phyloP scores from a whole-genome alignment of 2,113 vertebrate genomes.

The Crotalus helleri region DNA sequence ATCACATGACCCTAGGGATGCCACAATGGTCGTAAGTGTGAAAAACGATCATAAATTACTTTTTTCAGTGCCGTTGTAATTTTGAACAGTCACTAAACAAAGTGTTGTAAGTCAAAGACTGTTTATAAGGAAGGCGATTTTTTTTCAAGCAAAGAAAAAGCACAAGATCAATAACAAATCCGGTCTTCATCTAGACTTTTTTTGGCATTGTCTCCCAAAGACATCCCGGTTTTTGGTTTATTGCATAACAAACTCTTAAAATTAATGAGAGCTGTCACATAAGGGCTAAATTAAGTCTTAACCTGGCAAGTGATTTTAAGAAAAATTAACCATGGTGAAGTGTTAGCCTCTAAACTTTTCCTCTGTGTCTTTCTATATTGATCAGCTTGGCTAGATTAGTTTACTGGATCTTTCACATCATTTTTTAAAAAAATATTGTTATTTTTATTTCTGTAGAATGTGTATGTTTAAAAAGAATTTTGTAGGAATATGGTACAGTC shows the following conservation, averaged over 20 bases:
- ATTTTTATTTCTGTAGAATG: slow-evolving; percentile 32
- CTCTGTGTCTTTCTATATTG: background rate
- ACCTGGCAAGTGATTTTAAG: background rate
- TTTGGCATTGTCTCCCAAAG: background rate
- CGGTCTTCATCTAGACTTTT: background rate
- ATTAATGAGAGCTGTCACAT: background rate
- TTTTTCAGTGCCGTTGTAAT: too few species aligned
- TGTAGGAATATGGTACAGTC: slow-evolving; percentile 32
- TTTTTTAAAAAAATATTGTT: slow-evolving; percentile 39
- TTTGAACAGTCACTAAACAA: too few species aligned
- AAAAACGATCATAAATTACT: too few species aligned
- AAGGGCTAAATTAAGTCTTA: background rate
- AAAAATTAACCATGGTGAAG: background rate
- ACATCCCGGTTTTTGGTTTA: background rate
- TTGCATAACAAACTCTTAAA: background rate
- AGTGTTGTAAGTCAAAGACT: too few species aligned
- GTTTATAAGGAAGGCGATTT: background rate
- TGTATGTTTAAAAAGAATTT: slow-evolving; percentile 11
- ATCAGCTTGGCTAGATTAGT: background rate
- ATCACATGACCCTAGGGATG: too few species aligned
- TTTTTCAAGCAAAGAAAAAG: background rate
- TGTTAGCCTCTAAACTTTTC: background rate
- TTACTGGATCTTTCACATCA: slow-evolving; percentile 44
- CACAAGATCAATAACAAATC: background rate
- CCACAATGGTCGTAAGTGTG: too few species aligned